Conservation (phyloP, 2,888 invertebrate genomes). For the Druceiella hillmani region DNA sequence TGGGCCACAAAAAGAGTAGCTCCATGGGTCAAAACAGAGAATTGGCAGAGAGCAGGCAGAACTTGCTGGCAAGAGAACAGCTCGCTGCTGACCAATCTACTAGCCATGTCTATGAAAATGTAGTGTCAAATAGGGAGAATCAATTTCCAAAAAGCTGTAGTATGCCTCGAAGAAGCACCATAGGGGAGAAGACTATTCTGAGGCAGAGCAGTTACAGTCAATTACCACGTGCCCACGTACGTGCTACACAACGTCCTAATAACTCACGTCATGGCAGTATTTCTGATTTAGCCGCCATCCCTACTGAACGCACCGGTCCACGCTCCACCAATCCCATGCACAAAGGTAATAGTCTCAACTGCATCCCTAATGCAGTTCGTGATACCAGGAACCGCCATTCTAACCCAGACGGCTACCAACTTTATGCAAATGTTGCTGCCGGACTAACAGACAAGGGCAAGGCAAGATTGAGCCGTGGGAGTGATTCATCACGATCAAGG, state of each 20-base stretch:
- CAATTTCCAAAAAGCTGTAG: conserved; percentile 43
- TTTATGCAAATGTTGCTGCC: not conserved
- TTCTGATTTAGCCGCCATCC: not conserved
- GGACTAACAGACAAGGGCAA: conserved; percentile 7
- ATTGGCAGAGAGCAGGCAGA: conserved; percentile 46
- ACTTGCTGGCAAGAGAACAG: conserved; percentile 42
- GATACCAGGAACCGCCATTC: not conserved
- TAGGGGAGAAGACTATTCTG: conserved; percentile 32
- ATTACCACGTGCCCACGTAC: conserved; percentile 36
- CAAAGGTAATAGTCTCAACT: conserved; percentile 13
- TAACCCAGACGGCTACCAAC: no score
- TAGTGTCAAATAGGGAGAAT: conserved; percentile 31
- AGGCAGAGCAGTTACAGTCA: conserved; percentile 43
- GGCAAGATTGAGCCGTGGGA: no score
- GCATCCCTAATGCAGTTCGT: not conserved
- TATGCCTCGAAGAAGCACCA: conserved; percentile 42
- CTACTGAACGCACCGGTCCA: conserved; percentile 10
- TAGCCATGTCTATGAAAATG: conserved; percentile 46
- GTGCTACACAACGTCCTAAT: no score
- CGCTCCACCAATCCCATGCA: conserved; percentile 8
- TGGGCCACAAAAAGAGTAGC: conserved; percentile 41
- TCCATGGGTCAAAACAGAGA: conserved; percentile 44
- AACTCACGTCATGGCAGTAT: conserved; percentile 25
- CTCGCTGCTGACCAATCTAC: conserved; percentile 27
- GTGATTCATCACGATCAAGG: no score